Evolutionary conservation across 2,113 vertebrate genomes (phyloP).

Genomic region (Pristiophorus japonicus): DNA sequence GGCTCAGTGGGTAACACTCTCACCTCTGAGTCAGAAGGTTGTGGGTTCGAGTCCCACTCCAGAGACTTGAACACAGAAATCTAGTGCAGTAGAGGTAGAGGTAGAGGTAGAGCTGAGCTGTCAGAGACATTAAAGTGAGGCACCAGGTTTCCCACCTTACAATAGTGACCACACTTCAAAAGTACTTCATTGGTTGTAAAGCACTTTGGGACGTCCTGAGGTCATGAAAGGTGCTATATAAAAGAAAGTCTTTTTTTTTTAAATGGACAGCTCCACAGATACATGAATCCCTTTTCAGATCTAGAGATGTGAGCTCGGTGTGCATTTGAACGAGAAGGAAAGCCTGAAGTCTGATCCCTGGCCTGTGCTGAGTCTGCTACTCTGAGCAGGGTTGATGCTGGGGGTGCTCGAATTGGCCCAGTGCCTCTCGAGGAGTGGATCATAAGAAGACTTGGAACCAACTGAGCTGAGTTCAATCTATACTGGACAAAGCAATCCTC

Average conservation of each 20-base stretch:
- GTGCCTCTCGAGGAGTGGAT: neutral
- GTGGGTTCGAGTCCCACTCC: too few relatives aligned
- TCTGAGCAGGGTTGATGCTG: neutral
- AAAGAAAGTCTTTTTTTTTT: neutral
- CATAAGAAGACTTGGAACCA: neutral
- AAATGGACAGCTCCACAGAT: neutral
- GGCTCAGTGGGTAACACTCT: neutral
- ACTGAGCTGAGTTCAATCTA: neutral
- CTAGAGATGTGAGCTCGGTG: neutral
- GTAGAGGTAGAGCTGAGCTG: neutral
- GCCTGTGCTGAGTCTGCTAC: neutral
- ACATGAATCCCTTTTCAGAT: neutral
- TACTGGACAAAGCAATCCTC: neutral
- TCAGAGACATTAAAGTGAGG: neutral
- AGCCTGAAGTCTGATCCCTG: neutral
- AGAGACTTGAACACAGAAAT: neutral
- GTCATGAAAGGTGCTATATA: neutral
- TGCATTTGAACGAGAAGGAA: neutral
- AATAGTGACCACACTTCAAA: neutral
- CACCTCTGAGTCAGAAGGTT: neutral
- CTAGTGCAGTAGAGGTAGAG: neutral
- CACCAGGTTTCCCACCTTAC: too few relatives aligned
- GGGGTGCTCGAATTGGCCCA: neutral
- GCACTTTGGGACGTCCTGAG: neutral
- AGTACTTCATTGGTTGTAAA: neutral